Evolutionary conservation across 2,888 invertebrate genomes (phyloP).

Genomic region (Carpatolechia fugitivella): DNA sequence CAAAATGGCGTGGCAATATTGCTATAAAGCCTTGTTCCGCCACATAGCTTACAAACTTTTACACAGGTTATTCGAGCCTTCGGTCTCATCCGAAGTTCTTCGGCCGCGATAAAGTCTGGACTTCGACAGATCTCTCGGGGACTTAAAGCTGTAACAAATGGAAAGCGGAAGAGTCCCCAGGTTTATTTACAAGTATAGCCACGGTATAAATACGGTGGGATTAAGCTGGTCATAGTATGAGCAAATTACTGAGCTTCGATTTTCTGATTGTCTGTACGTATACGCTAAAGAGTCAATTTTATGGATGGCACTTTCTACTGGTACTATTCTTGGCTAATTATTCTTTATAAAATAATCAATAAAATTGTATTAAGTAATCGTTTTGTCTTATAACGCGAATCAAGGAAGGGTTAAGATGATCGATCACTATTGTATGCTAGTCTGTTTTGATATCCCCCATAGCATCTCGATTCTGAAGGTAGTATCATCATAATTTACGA

Average conservation of each 20-base stretch:
- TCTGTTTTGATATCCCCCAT: too few species aligned
- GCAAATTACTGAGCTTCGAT: not conserved
- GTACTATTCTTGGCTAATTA: too few species aligned
- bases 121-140: conserved; percentile 40
- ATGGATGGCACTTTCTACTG: not conserved
- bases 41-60: conserved; percentile 1
- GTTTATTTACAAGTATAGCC: conserved; percentile 57
- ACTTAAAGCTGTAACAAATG: conserved; percentile 66
- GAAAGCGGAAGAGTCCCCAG: conserved; percentile 55
- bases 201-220: conserved; percentile 59
- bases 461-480: too few species aligned
- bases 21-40: not conserved
- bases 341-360: too few species aligned
- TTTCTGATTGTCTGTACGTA: too few species aligned
- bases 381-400: too few species aligned
- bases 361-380: too few species aligned
- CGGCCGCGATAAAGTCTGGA: conserved; percentile 30
- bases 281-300: not conserved
- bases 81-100: not conserved
- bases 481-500: too few species aligned
- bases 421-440: too few species aligned
- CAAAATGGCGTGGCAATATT: too few species aligned
- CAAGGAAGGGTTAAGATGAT: too few species aligned
- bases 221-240: conserved; percentile 56
- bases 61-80: not conserved